These are phyloP conservation scores for Drosophila murphyi DNA, from an alignment of 1,140 invertebrate genomes.

Conservation along the genomic window DNA sequence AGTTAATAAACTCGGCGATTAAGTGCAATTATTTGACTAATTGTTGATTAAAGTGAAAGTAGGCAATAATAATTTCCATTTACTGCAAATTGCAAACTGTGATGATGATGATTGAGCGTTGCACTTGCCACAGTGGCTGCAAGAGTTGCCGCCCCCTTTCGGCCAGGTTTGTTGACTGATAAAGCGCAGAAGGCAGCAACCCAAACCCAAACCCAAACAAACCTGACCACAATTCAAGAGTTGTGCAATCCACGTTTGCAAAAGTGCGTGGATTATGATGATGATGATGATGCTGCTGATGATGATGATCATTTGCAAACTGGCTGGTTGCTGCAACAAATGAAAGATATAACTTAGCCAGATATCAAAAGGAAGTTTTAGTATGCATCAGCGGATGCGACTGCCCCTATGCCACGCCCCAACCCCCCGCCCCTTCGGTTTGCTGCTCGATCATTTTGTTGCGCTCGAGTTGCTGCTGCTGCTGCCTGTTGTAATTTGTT, in stretches of 20 bases:
- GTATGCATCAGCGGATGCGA: not conserved
- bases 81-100: constrained; percentile 27
- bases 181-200: not conserved
- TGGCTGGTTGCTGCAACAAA: constrained; percentile 3
- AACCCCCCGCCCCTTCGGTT: constrained; percentile 15
- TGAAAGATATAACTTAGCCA: constrained; percentile 1
- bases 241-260: constrained; percentile 26
- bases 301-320: not conserved
- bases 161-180: constrained; percentile 17
- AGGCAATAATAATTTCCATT: constrained; percentile 38
- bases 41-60: constrained; percentile 69
- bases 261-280: constrained; percentile 22
- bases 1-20: constrained; percentile 1
- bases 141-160: not conserved
- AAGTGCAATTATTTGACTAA: constrained; percentile 32
- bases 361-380: constrained; percentile 8
- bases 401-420: not conserved
- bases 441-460: constrained; percentile 44
- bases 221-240: not conserved
- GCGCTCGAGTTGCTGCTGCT: constrained; percentile 65
- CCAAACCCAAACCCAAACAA: not conserved
- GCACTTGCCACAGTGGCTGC: not conserved
- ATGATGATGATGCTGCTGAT: not conserved
- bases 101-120: constrained; percentile 7
- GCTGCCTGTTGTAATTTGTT: not conserved